phyloP scores from a whole-genome alignment of 2,113 vertebrate genomes.

The Irena cyanogastra region DNA sequence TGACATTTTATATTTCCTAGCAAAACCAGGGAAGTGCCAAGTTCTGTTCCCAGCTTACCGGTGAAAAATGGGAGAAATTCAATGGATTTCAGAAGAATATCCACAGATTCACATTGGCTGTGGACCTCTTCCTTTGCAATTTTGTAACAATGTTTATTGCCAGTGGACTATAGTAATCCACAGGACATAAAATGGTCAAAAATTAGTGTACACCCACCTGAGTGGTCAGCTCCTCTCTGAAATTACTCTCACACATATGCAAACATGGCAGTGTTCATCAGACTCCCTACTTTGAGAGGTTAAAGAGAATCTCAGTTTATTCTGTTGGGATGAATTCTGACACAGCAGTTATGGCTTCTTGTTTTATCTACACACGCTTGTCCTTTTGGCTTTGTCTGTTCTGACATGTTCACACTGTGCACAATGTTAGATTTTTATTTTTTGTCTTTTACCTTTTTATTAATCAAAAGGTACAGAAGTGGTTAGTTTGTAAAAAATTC shows the following conservation, averaged over 20 bases:
- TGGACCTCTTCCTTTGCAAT: background rate
- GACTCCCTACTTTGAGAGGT: background rate
- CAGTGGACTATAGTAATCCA: background rate
- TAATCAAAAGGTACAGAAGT: background rate
- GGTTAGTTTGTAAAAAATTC: background rate
- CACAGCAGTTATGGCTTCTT: background rate
- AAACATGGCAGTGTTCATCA: background rate
- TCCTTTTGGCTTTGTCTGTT: background rate
- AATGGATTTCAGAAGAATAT: background rate
- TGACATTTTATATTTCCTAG: background rate
- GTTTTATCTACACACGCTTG: background rate
- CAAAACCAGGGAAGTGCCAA: background rate
- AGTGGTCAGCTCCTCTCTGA: background rate
- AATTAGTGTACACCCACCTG: background rate
- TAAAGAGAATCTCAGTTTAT: background rate
- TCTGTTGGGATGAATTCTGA: background rate
- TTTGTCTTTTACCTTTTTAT: background rate
- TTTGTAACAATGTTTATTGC: background rate
- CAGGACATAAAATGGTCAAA: background rate
- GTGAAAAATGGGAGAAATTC: background rate
- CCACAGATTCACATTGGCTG: background rate
- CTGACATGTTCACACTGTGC: rapidly evolving
- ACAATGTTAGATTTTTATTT: background rate
- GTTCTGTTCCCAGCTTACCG: background rate
- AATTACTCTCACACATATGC: background rate